These are phyloP conservation scores for Paraescarpia echinospica DNA, from an alignment of 1,140 invertebrate species.

Conservation along the genomic window DNA sequence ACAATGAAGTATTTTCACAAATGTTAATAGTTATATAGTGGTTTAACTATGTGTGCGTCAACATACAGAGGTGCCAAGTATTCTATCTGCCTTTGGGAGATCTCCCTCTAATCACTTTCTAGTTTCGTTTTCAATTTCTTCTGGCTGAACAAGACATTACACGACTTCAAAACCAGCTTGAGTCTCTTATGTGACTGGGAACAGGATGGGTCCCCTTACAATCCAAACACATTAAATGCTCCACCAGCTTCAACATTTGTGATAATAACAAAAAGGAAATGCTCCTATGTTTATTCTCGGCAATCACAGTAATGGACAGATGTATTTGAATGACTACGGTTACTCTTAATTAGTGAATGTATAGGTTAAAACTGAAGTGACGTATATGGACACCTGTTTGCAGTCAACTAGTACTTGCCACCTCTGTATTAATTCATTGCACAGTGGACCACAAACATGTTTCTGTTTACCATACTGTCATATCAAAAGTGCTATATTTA, in stretches of 20 bases:
- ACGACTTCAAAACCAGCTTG: neutral
- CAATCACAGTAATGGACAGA: too few relatives aligned
- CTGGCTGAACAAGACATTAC: neutral
- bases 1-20: neutral
- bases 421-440: neutral
- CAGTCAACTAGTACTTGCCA: neutral
- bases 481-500: slow-evolving; percentile 5
- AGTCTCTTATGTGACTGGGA: neutral
- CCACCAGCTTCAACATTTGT: neutral
- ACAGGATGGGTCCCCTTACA: too few relatives aligned
- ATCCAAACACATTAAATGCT: too few relatives aligned
- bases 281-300: too few relatives aligned
- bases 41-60: neutral
- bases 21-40: neutral
- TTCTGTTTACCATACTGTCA: neutral
- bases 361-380: too few relatives aligned
- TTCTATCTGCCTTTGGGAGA: neutral
- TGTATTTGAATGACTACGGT: too few relatives aligned
- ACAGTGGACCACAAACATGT: neutral
- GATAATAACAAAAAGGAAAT: too few relatives aligned
- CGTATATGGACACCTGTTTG: neutral
- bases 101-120: neutral
- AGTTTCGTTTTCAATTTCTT: neutral
- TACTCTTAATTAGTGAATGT: too few relatives aligned
- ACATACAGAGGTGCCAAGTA: neutral